Evolutionary conservation across 2,113 vertebrate genomes (phyloP).

Genomic region (Falco punctatus): DNA sequence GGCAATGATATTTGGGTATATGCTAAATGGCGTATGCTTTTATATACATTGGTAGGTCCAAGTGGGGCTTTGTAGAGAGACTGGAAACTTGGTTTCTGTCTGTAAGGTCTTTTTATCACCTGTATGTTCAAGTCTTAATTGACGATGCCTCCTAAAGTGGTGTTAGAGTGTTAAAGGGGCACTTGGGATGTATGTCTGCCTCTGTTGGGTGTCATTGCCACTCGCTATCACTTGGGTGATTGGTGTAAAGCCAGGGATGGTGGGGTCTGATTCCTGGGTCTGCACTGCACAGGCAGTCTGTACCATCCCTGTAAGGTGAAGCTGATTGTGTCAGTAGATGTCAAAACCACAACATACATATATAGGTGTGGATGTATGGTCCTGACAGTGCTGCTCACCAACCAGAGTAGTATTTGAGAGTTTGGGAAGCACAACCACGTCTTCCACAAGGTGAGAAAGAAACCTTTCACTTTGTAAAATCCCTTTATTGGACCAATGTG

Average conservation of each 20-base stretch:
- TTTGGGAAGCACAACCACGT: neutral
- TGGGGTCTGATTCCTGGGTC: neutral
- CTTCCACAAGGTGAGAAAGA: neutral
- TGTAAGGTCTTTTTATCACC: neutral
- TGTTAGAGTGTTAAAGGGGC: neutral
- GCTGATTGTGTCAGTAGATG: neutral
- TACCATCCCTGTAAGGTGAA: neutral
- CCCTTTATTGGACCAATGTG: neutral
- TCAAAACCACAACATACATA: neutral
- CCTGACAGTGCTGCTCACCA: neutral
- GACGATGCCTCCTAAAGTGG: neutral
- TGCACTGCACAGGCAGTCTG: neutral
- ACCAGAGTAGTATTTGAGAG: neutral
- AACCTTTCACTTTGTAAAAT: neutral
- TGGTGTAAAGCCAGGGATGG: neutral
- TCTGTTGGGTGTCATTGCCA: neutral
- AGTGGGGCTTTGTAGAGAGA: neutral
- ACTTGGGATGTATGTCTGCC: neutral
- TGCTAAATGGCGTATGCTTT: neutral
- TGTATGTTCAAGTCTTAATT: fast-evolving
- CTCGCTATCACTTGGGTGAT: neutral
- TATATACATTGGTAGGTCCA: neutral
- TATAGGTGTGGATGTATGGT: neutral
- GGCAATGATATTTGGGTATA: neutral
- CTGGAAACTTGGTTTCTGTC: neutral